Evolutionary conservation across 2,888 invertebrate species (phyloP).

Genomic region (Oegoconia quadripuncta): DNA sequence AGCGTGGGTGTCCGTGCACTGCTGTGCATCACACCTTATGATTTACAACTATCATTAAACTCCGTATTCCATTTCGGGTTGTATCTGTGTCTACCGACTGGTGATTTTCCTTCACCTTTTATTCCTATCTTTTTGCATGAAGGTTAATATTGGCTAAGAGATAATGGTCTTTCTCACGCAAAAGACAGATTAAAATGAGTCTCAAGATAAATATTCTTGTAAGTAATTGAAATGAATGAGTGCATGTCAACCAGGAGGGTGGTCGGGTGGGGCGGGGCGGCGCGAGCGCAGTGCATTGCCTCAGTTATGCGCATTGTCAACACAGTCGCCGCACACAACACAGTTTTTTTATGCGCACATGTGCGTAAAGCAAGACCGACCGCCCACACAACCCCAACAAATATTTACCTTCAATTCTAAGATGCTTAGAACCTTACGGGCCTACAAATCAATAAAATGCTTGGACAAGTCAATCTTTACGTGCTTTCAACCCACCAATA

Average conservation of each 20-base stretch:
- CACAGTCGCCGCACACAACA: conserved; percentile 56
- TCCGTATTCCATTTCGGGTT: neutral
- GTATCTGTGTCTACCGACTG: too few relatives aligned
- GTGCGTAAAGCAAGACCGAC: conserved; percentile 59
- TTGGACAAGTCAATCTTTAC: conserved; percentile 44
- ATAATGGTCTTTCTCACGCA: too few relatives aligned
- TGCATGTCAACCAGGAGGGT: conserved; percentile 37
- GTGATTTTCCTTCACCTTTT: too few relatives aligned
- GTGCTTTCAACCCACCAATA: conserved; percentile 25
- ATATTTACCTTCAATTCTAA: conserved; percentile 74
- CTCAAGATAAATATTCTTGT: neutral
- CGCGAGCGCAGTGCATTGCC: conserved; percentile 14
- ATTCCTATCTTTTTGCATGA: too few relatives aligned
- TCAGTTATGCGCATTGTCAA: conserved; percentile 75
- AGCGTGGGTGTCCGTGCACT: conserved; percentile 17
- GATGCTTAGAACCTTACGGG: conserved; percentile 62
- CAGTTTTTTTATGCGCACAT: conserved; percentile 66
- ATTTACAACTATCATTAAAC: neutral
- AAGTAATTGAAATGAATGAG: neutral
- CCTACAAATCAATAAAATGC: conserved; percentile 53
- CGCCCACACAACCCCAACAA: conserved; percentile 60
- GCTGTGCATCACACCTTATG: neutral
- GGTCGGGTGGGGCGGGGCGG: conserved; percentile 43
- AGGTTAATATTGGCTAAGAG: too few relatives aligned
- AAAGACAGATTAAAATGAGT: too few relatives aligned